These are phyloP conservation scores for Cryptops parisi DNA, from an alignment of 2,888 invertebrate genomes.

Conservation along the genomic window DNA sequence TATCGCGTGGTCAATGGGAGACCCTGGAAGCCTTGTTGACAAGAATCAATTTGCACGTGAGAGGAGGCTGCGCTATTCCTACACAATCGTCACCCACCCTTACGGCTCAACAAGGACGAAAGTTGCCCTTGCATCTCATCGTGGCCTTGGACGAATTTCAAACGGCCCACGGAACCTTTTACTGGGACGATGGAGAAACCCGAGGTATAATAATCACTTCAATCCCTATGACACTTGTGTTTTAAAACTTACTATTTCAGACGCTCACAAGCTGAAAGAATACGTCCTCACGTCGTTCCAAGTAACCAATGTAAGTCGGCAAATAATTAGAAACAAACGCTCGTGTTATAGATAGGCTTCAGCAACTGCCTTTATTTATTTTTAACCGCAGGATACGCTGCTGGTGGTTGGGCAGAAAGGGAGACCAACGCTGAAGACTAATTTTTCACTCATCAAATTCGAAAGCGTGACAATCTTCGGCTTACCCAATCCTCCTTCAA, in stretches of 20 bases:
- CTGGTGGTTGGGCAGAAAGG: neutral
- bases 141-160: conserved; percentile 20
- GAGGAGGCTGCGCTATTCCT: conserved; percentile 1
- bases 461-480: neutral
- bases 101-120: conserved; percentile 2
- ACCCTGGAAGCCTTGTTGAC: neutral
- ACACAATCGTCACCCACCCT: neutral
- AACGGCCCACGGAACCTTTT: conserved; percentile 20
- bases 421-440: neutral
- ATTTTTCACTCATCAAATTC: neutral
- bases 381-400: neutral
- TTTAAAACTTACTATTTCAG: neutral
- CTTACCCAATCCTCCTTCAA: neutral
- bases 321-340: neutral
- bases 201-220: too few relatives aligned
- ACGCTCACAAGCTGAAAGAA: conserved; percentile 1
- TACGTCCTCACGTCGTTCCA: neutral
- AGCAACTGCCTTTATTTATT: neutral
- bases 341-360: neutral
- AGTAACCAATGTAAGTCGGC: neutral
- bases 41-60: neutral
- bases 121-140: conserved; percentile 20
- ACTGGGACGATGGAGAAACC: conserved; percentile 22
- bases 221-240: too few relatives aligned
- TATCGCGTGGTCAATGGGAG: neutral